These are phyloP conservation scores for Amazona vittata DNA, from an alignment of 2,113 vertebrate genomes.

Conservation along the genomic window DNA sequence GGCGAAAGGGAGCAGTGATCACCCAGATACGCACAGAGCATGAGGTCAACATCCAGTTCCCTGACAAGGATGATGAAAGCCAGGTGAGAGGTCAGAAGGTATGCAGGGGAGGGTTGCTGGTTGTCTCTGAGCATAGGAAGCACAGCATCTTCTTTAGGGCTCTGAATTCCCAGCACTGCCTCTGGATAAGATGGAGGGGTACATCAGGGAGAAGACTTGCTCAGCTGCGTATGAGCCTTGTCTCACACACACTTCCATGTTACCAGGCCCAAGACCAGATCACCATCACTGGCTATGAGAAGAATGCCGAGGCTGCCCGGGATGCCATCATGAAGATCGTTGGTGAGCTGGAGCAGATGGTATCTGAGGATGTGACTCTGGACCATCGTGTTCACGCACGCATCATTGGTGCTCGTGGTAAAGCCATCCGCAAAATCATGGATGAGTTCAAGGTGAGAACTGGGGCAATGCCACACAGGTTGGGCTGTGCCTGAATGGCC, in stretches of 20 bases:
- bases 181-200: background rate
- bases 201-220: background rate
- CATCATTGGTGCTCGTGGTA: slow-evolving; percentile 94
- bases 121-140: background rate
- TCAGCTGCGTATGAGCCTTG: background rate
- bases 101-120: background rate
- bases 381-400: slow-evolving; percentile 95
- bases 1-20: slow-evolving; percentile 96
- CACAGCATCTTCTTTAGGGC: background rate
- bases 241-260: background rate
- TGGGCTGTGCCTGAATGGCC: background rate
- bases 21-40: slow-evolving; percentile 93
- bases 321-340: slow-evolving; percentile 93
- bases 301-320: slow-evolving; percentile 90
- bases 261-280: slow-evolving; percentile 89
- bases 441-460: slow-evolving; percentile 92
- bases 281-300: slow-evolving; percentile 95
- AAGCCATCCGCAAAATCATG: slow-evolving; percentile 98
- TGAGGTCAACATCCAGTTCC: slow-evolving; percentile 97
- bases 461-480: fast-evolving
- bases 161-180: background rate
- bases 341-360: slow-evolving; percentile 94
- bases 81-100: slow-evolving; percentile 80
- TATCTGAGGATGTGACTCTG: slow-evolving; percentile 91
- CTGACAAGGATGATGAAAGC: slow-evolving; percentile 94